These are phyloP conservation scores for Brachyrhaphis roseni DNA, from an alignment of 2,797 vertebrate species.

Conservation along the genomic window DNA sequence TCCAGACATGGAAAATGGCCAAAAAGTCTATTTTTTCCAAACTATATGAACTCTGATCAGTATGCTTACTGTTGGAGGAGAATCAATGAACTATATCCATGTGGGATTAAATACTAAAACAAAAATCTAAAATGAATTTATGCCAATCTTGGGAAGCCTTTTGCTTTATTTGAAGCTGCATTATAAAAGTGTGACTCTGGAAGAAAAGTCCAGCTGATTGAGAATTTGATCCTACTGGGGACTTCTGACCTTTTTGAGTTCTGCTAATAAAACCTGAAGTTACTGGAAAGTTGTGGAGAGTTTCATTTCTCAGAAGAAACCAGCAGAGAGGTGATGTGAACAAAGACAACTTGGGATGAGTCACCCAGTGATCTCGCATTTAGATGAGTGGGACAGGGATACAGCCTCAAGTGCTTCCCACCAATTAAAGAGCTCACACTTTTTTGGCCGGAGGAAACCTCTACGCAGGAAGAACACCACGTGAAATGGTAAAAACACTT, in stretches of 20 bases:
- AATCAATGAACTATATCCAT: slow-evolving; percentile 40
- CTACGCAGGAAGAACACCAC: neutral
- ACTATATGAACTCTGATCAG: neutral
- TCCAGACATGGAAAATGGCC: neutral
- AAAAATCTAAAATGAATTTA: slow-evolving; percentile 22
- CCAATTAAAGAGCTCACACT: neutral
- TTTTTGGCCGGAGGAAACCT: slow-evolving; percentile 10
- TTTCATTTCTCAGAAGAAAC: neutral
- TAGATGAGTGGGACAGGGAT: neutral
- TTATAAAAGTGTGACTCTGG: neutral
- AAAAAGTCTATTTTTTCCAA: too few relatives aligned
- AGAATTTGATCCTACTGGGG: neutral
- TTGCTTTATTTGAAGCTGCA: neutral
- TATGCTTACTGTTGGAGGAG: slow-evolving; percentile 18
- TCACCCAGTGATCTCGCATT: slow-evolving; percentile 1
- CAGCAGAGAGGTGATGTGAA: neutral
- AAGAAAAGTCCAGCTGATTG: neutral
- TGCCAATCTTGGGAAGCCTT: neutral
- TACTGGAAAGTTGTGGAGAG: neutral
- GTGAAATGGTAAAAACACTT: slow-evolving; percentile 22
- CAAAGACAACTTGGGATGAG: neutral
- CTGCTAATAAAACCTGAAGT: neutral
- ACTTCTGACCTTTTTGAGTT: neutral
- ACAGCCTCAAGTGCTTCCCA: neutral
- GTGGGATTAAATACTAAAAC: slow-evolving; percentile 50